Evolutionary conservation across 2,888 invertebrate species (phyloP).

Genomic region (Metopia argyrocephala): DNA sequence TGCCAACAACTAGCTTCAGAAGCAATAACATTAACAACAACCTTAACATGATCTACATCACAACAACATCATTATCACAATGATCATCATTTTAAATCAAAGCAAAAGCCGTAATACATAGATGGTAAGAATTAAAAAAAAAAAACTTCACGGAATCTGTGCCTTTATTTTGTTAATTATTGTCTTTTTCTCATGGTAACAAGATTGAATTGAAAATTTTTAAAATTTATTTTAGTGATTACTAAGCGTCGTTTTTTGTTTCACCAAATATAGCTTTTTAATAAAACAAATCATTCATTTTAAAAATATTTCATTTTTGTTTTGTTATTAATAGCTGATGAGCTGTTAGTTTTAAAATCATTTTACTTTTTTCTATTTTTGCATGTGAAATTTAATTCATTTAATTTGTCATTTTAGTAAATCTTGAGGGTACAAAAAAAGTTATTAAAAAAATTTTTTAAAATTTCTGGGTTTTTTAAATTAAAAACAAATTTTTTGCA

Average conservation of each 20-base stretch:
- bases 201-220: conserved; percentile 33
- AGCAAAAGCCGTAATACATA: too few relatives aligned
- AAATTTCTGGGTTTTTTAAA: too few relatives aligned
- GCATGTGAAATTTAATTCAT: too few relatives aligned
- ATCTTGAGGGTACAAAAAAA: too few relatives aligned
- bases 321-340: conserved; percentile 16
- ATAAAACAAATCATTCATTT: background rate
- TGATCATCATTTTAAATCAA: too few relatives aligned
- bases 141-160: conserved; percentile 1
- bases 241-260: conserved; percentile 10
- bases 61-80: background rate
- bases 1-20: conserved; percentile 8
- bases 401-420: too few relatives aligned
- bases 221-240: conserved; percentile 4
- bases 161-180: conserved; percentile 38
- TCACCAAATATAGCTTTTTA: background rate
- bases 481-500: too few relatives aligned
- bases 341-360: conserved; percentile 9
- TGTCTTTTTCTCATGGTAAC: conserved; percentile 54
- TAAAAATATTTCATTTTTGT: too few relatives aligned
- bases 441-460: too few relatives aligned
- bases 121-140: too few relatives aligned
- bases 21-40: conserved; percentile 7
- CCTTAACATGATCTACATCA: background rate
- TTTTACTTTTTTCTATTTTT: too few relatives aligned